Evolutionary conservation across 2,888 invertebrate species (phyloP), one percentile per base, ranked within the genome.

Genomic region (Cheilosia pagana): DNA sequence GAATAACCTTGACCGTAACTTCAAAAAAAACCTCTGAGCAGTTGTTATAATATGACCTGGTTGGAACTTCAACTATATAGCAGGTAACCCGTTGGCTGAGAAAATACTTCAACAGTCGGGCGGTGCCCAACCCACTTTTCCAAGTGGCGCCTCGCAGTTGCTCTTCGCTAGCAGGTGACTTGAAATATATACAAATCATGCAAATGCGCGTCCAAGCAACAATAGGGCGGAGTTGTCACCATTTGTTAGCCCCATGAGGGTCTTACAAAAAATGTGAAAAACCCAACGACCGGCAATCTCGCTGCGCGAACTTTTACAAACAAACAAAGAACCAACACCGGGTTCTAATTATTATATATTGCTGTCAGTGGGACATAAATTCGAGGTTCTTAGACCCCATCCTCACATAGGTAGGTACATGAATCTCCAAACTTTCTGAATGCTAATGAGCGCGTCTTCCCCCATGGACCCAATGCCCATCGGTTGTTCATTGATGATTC

Each of bases 341-440:
- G 67, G 50, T 14, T 45, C 52, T 62, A 62, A 68, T 70, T 68
- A 55, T 77, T 77, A 77, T 70, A 68, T 77, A 77, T 77, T 53
- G 48, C 68, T 62, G 77, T 48, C 77, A 77, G 68, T 68, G 53
- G 68, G 77, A 48, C 55, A 77, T 77, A 70, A 68, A 68, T 62
- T 62, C 43, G 57, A 14, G 45, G 23, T 35, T 55, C 31, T 19
- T 19, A 41, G 10, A n/a, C 23, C 39, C 31, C 8, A 23, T 31
- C 8, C 28, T 2, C 8, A 28, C 1, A 23, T 23, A 28, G 1
- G 7, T 28, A n/a, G 21, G 41, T 19, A 74, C 43, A 59, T 52
- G 50, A 31, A 50, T 48, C 41, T 39, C n/a, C 3, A 14, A 39
- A 59, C 35, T 55, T 45, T 74, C 21, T 68, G 55, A 68, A 68